Percentiles rank a stretch among this genome's conserved stretches.
Evolutionary conservation across 2,113 vertebrate species (phyloP).

Genomic region (Panthera leo): DNA sequence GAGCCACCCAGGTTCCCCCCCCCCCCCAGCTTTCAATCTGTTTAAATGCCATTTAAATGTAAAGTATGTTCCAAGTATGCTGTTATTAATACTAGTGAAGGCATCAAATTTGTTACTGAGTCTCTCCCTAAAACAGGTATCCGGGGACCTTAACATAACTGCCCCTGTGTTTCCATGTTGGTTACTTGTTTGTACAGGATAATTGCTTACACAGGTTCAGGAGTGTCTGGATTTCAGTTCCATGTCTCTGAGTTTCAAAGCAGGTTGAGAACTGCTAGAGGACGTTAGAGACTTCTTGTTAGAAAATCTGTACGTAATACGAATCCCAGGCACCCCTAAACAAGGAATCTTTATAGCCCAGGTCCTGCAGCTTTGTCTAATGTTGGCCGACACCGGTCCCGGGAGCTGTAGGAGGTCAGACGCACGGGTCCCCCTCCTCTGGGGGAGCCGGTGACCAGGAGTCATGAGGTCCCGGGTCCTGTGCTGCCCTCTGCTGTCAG

Average conservation of each 20-base stretch:
- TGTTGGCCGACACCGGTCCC: background rate
- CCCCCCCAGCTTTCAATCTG: background rate
- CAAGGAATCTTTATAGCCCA: background rate
- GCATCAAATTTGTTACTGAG: background rate
- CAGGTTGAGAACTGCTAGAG: background rate
- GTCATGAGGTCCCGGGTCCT: background rate
- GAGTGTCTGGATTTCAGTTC: background rate
- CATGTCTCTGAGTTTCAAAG: background rate
- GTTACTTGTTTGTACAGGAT: background rate
- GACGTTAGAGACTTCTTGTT: background rate
- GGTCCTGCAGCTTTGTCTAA: background rate
- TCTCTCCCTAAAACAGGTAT: background rate
- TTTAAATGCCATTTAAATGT: background rate
- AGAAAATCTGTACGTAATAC: background rate
- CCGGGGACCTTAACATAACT: background rate
- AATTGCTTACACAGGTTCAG: background rate
- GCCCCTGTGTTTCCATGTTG: background rate
- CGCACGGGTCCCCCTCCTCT: accelerated
- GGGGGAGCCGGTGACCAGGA: background rate
- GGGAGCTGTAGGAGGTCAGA: background rate
- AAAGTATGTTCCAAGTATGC: background rate
- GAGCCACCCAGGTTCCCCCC: too few species aligned
- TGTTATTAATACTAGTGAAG: background rate
- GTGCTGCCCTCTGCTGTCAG: background rate
- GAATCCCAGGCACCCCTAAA: background rate